Conservation (phyloP, 1,140 invertebrate genomes). For the Drosophila pachea region DNA sequence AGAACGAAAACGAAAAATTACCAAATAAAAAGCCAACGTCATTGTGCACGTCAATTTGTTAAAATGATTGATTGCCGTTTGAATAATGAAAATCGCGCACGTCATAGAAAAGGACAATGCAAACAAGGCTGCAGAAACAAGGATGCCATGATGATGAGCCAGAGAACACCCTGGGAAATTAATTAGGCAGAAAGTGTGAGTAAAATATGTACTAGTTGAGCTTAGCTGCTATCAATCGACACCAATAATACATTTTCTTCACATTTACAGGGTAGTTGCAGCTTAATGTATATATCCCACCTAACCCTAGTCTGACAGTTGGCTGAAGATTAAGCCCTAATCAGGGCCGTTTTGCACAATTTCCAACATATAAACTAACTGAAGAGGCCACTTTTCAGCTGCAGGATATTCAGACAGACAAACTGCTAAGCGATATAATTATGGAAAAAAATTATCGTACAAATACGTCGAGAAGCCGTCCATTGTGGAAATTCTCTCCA, state of each 20-base stretch:
- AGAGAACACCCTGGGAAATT: conserved; percentile 25
- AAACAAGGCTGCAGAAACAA: conserved; percentile 27
- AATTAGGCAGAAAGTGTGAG: background rate
- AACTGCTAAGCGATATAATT: conserved; percentile 19
- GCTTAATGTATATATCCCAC: too few relatives aligned
- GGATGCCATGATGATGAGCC: conserved; percentile 16
- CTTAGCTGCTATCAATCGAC: too few relatives aligned
- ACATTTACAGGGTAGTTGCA: too few relatives aligned
- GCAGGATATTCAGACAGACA: conserved; percentile 33
- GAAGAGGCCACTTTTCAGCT: background rate
- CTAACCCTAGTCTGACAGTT: too few relatives aligned
- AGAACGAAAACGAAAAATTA: conserved; percentile 17
- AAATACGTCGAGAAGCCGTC: conserved; percentile 22
- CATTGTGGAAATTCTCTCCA: conserved; percentile 20
- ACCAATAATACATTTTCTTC: too few relatives aligned
- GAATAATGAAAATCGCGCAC: conserved; percentile 72
- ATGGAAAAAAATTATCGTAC: conserved; percentile 28
- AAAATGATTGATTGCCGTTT: conserved; percentile 76
- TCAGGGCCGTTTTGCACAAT: background rate
- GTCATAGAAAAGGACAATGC: conserved; percentile 62
- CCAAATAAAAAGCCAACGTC: conserved; percentile 64
- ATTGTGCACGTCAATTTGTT: conserved; percentile 76
- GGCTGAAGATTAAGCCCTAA: too few relatives aligned
- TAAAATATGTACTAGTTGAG: too few relatives aligned
- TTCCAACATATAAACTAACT: background rate